Conservation (phyloP, 2,113 vertebrate species). For the Pygoscelis antarcticus region DNA sequence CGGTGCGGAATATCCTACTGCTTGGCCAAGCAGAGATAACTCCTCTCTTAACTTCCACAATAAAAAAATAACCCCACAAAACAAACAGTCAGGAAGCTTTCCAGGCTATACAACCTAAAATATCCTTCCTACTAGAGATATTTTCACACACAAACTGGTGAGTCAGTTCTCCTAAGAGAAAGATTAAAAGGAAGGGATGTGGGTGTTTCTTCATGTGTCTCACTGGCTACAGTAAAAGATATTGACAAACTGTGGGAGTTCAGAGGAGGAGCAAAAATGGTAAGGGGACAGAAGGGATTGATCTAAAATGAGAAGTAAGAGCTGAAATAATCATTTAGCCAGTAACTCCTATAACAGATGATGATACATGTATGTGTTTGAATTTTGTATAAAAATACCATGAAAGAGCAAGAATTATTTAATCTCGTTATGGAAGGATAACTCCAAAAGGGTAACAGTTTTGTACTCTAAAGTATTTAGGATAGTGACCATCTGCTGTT, state of each 20-base stretch:
- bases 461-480: neutral
- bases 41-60: neutral
- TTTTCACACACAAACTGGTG: conserved; percentile 23
- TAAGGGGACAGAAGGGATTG: neutral
- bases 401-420: neutral
- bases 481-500: neutral
- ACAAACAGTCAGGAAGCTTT: neutral
- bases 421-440: neutral
- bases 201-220: conserved; percentile 41
- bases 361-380: neutral
- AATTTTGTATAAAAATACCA: neutral
- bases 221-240: conserved; percentile 27
- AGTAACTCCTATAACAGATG: neutral
- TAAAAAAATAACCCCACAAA: neutral
- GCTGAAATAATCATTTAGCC: neutral
- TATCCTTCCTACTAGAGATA: conserved; percentile 25
- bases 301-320: neutral
- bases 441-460: neutral
- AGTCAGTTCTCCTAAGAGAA: conserved; percentile 46
- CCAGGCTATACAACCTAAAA: neutral
- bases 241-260: conserved; percentile 38
- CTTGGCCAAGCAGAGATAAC: neutral
- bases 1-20: neutral
- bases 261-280: neutral
- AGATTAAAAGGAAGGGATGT: conserved; percentile 18